Percentiles rank a stretch among this genome's conserved stretches.
These are phyloP conservation scores for Oxycera nigricornis DNA, from an alignment of 2,888 invertebrate species.

Conservation along the genomic window DNA sequence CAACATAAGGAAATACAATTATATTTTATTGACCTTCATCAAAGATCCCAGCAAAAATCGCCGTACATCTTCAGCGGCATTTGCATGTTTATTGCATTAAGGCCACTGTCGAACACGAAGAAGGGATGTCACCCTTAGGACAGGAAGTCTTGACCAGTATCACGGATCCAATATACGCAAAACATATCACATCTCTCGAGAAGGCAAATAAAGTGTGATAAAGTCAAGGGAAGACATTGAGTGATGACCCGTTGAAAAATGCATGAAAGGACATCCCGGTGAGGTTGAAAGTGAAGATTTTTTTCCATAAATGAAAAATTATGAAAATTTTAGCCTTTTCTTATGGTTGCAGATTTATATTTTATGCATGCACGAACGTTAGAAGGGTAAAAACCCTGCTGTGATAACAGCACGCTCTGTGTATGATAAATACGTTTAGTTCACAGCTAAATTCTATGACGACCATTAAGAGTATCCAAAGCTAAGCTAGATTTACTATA, in stretches of 20 bases:
- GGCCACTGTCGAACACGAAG: constrained; percentile 2
- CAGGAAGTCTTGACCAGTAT: constrained; percentile 4
- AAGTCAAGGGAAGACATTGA: constrained; percentile 16
- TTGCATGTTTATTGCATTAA: constrained; percentile 40
- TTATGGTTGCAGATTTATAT: constrained; percentile 21
- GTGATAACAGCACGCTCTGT: too few species aligned
- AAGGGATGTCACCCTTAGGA: constrained; percentile 12
- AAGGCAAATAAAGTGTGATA: constrained; percentile 1
- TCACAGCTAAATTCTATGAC: neutral
- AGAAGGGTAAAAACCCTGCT: constrained; percentile 26
- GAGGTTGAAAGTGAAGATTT: constrained; percentile 16
- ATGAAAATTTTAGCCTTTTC: constrained; percentile 40
- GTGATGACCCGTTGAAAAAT: constrained; percentile 16
- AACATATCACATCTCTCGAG: neutral
- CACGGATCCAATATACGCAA: neutral
- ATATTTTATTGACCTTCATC: constrained; percentile 38
- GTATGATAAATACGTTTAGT: too few species aligned
- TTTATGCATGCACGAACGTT: constrained; percentile 35
- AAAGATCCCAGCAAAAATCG: constrained; percentile 6
- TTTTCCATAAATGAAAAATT: constrained; percentile 44
- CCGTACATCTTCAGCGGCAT: constrained; percentile 22
- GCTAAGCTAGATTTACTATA: neutral
- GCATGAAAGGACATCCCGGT: constrained; percentile 25
- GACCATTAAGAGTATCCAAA: constrained; percentile 17
- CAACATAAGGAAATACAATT: constrained; percentile 20